Evolutionary conservation across 2,888 invertebrate genomes (phyloP), one percentile per base, ranked within the genome.

Genomic region (Pterostichus niger): DNA sequence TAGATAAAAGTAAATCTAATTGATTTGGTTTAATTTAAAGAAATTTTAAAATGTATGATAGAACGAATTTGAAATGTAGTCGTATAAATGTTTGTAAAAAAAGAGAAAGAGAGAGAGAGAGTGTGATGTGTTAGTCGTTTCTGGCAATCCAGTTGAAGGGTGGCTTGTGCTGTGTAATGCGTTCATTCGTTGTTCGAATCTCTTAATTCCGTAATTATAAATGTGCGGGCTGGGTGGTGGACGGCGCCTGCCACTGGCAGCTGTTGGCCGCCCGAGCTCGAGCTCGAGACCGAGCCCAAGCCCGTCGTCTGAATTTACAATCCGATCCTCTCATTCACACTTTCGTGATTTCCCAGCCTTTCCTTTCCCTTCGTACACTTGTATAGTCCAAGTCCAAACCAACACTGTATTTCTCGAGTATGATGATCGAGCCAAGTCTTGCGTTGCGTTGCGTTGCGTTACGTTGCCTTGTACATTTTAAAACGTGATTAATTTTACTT

Each of bases 401-500:
- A 40, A 5, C 40, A 40, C 40, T 40, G n/a, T n/a, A n/a, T n/a
- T n/a, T n/a, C n/a, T n/a, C n/a, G n/a, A n/a, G n/a, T n/a, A n/a
- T 40, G 40, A 40, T 40, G 9, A 40, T 40, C 40, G 40, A 40
- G 49, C n/a, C 24, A 24, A 24, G 24, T 3, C 24, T 2, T 2
- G 24, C 24, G 2, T 2, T 2, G 24, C 2, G 2, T 24, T 24
- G 24, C 24, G 1, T 24, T 2, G 24, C 2, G 2, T 24, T 24
- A 3, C 24, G 1, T 24, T 24, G 24, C 24, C 33, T 64, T 35
- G 64, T 64, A 35, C 13, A 56, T 54, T 77, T 77, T 56, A 56
- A 33, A 77, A 56, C 56, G 77, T 59, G 40, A 56, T 79, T 79
- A 79, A 68, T 79, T 79, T 46, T 61, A 79, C 68, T 79, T 64